A percentile compares a stretch with the other conserved stretches of the same genome.
Evolutionary conservation across 2,888 invertebrate species (phyloP).

Genomic region (Linyphia triangularis): DNA sequence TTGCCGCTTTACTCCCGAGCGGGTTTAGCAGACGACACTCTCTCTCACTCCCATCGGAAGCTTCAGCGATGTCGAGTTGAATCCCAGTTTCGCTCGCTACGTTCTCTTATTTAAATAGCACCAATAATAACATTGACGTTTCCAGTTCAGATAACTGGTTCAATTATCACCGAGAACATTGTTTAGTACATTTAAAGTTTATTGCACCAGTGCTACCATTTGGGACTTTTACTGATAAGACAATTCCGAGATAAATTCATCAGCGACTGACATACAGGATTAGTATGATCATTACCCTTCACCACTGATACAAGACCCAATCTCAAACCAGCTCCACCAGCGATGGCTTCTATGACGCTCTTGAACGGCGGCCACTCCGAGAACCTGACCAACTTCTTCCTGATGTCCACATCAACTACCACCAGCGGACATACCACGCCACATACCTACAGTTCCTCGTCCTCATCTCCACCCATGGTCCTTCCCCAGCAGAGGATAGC

Average conservation of each 20-base stretch:
- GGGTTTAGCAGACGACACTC: neutral
- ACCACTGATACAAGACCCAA: neutral
- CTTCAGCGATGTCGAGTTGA: neutral
- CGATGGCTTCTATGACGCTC: conserved; percentile 63
- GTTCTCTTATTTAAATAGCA: too few species aligned
- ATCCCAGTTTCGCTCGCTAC: too few species aligned
- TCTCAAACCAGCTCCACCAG: neutral
- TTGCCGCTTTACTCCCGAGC: too few species aligned
- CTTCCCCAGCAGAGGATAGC: conserved; percentile 19
- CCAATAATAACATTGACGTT: too few species aligned
- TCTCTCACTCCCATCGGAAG: neutral
- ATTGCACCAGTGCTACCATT: too few species aligned
- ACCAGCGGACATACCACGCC: neutral
- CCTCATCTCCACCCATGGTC: neutral
- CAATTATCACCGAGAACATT: neutral
- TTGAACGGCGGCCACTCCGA: conserved; percentile 24
- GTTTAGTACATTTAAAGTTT: too few species aligned
- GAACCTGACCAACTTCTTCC: neutral
- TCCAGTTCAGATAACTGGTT: neutral
- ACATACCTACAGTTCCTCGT: neutral
- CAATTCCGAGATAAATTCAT: too few species aligned
- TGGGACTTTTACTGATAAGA: too few species aligned
- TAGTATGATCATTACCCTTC: neutral
- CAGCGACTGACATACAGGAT: neutral
- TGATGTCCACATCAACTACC: neutral